phyloP scores from a whole-genome alignment of 2,797 vertebrate genomes.

The Pseudomugil gertrudae region DNA sequence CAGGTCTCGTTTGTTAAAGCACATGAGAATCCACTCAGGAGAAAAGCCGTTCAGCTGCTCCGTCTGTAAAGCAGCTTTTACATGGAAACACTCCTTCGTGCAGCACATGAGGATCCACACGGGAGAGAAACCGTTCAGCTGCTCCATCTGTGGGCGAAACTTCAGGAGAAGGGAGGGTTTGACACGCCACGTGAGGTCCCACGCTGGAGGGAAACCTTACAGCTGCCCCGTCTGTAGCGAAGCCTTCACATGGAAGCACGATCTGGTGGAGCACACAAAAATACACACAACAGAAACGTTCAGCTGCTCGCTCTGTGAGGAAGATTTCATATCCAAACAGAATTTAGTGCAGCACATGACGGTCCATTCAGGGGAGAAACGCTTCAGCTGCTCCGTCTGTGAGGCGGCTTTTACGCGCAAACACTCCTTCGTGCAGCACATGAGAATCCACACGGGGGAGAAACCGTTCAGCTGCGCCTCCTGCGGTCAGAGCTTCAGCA shows the following conservation, averaged over 20 bases:
- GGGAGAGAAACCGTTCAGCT: neutral
- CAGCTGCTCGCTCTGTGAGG: conserved; percentile 4
- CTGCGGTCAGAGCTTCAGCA: conserved; percentile 4
- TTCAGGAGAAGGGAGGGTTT: conserved; percentile 3
- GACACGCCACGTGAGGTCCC: conserved; percentile 9
- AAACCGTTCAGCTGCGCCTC: neutral
- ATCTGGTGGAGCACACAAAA: conserved; percentile 5
- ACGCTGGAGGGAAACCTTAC: conserved; percentile 10
- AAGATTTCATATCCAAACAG: conserved; percentile 3
- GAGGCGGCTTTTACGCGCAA: neutral
- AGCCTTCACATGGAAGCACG: conserved; percentile 7
- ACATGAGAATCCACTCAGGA: neutral
- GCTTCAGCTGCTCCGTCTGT: conserved; percentile 2
- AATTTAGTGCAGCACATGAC: neutral
- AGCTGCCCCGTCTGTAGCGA: conserved; percentile 11
- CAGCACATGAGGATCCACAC: no score
- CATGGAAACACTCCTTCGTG: conserved; percentile 5
- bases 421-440: conserved; percentile 18
- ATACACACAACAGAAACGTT: conserved; percentile 19
- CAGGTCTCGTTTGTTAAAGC: neutral
- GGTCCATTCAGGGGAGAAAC: conserved; percentile 22
- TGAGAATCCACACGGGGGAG: conserved; percentile 14
- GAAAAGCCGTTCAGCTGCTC: no score
- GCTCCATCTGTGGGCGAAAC: neutral
- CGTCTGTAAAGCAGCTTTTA: conserved; percentile 1